phyloP scores from a whole-genome alignment of 2,113 vertebrate species.

The Jacana jacana region DNA sequence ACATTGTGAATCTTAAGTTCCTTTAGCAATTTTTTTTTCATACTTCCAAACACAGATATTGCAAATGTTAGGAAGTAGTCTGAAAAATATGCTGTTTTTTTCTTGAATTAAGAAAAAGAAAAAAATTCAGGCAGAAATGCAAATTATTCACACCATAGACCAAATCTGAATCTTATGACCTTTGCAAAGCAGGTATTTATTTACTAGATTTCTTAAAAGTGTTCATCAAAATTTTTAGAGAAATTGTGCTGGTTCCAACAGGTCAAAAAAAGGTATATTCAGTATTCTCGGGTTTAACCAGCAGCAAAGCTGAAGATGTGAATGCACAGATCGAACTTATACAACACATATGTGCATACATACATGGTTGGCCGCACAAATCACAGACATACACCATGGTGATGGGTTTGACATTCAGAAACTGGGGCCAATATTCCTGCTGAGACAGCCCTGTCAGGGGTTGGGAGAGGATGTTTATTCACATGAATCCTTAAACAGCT shows the following conservation, averaged over 20 bases:
- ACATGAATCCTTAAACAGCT: neutral
- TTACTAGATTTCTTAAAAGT: neutral
- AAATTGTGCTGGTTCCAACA: neutral
- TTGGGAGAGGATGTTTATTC: neutral
- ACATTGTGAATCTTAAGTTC: neutral
- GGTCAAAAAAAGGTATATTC: neutral
- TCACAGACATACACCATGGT: neutral
- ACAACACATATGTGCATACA: no score
- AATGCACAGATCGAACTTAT: neutral
- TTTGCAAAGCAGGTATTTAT: neutral
- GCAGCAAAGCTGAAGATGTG: neutral
- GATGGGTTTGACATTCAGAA: neutral
- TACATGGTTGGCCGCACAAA: neutral
- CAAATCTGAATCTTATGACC: neutral
- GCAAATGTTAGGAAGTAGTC: neutral
- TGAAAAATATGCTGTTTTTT: neutral
- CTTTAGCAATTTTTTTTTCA: neutral
- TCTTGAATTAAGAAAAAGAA: neutral
- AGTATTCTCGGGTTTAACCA: neutral
- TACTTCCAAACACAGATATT: neutral
- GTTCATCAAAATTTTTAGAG: neutral
- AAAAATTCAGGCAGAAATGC: neutral
- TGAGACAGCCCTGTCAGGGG: neutral
- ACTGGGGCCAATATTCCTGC: neutral
- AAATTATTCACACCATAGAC: neutral